Base-by-base conservation (phyloP, 2,888 invertebrate genomes). In the Ectobius pallidus region DNA sequence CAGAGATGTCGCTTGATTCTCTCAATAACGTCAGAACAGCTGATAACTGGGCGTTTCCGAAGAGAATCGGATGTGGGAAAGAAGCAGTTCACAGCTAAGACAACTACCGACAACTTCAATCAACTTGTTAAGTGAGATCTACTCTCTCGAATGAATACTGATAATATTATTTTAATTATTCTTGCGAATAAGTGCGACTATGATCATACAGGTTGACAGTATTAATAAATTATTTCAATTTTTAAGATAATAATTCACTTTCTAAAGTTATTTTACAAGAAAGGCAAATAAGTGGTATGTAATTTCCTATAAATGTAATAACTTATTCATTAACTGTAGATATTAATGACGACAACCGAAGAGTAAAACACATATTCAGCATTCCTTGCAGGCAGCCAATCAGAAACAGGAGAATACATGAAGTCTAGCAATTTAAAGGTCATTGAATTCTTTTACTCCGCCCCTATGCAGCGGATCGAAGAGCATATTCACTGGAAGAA, bases 361-460 rank as follows among this genome's bases (percentile, higher is more conserved):
- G 27, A 25, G 30, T 30, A 14, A 25, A 14, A 58, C 30, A 58
- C 22, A 30, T 27, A 65, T 44, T 42, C 42, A 32, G 25, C 42
- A 65, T 65, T 65, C 44, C 65, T 44, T 2, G 18, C 27, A 44
- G 27, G 25, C 44, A n/a, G 16, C 65, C 65, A 65, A 65, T 65
- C 44, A 65, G 18, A 46, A 20, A 65, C 65, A 44, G 55, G 58
- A n/a, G 3, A n/a, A 58, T 30, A 30, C 14, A 25, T n/a, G 58
- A n/a, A 58, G 58, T 39, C 25, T 39, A 42, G 61, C 58, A 20
- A 61, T 70, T 42, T 70, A 70, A 55, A 70, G 70, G 70, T 70
- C 70, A 70, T 71, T 71, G 67, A 71, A 65, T 67, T 67, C 58
- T 18, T 22, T 52, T 25, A 58, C 71, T 58, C 70, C 70, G 58